Evolutionary conservation across 2,113 vertebrate species (phyloP).

Genomic region (Lophius piscatorius): DNA sequence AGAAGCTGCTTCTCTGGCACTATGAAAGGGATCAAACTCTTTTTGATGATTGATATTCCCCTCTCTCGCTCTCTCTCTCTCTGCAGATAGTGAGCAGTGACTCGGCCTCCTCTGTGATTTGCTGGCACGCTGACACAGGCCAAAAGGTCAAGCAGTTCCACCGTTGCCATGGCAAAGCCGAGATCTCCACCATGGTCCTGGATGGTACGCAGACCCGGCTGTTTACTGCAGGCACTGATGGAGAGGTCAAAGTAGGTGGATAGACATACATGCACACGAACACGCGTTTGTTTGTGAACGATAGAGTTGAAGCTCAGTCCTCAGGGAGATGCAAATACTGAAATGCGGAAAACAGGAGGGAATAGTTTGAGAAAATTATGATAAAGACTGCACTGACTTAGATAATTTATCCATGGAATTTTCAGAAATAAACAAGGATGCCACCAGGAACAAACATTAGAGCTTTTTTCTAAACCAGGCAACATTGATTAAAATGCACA

Average conservation of each 20-base stretch:
- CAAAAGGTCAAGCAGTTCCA: constrained; percentile 85
- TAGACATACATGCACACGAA: neutral
- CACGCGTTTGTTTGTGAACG: neutral
- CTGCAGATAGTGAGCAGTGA: constrained; percentile 84
- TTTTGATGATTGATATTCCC: constrained; percentile 34
- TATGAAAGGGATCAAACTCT: constrained; percentile 21
- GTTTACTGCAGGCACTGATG: constrained; percentile 81
- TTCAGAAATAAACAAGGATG: too few relatives aligned
- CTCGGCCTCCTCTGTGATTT: constrained; percentile 80
- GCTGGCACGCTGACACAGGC: constrained; percentile 85
- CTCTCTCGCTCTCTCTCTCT: neutral
- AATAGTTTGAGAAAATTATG: too few relatives aligned
- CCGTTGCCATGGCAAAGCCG: constrained; percentile 85
- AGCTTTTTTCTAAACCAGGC: too few relatives aligned
- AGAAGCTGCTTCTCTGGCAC: neutral
- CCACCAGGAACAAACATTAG: too few relatives aligned
- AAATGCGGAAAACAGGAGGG: too few relatives aligned
- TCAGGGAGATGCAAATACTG: too few relatives aligned
- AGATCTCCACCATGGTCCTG: constrained; percentile 82
- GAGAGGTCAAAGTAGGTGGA: constrained; percentile 76
- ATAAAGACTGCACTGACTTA: too few relatives aligned
- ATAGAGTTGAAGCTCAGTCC: too few relatives aligned
- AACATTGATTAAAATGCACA: too few relatives aligned
- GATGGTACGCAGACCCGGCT: constrained; percentile 76
- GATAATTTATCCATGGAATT: too few relatives aligned